These are phyloP conservation scores for Strix aluco DNA, from an alignment of 2,113 vertebrate species.

Conservation along the genomic window DNA sequence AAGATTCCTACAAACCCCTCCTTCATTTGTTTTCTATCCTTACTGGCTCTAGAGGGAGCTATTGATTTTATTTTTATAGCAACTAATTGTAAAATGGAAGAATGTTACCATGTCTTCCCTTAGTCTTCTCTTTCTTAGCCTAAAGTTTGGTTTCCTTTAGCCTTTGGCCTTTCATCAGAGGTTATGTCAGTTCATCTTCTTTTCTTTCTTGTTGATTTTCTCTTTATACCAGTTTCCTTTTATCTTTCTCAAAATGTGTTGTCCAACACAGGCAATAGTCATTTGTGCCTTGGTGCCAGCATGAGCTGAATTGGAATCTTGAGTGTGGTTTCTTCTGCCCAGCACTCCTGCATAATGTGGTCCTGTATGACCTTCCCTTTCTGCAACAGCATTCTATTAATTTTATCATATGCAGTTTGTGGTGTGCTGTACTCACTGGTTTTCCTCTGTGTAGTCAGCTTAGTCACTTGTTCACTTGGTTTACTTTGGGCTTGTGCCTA, in stretches of 20 bases:
- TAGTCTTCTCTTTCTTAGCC: not conserved
- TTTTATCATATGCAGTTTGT: not conserved
- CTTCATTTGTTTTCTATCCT: not conserved
- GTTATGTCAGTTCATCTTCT: not conserved
- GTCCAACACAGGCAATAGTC: not conserved
- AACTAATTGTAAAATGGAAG: not conserved
- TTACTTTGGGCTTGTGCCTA: not conserved
- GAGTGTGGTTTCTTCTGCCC: not conserved
- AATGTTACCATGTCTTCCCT: not conserved
- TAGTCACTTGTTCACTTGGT: not conserved
- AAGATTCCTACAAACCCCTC: not conserved
- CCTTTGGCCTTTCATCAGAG: not conserved
- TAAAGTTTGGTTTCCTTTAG: not conserved
- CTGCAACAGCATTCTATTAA: not conserved
- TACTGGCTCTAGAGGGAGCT: not conserved
- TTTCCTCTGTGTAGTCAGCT: not conserved
- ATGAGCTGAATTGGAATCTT: not conserved
- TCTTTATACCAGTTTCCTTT: not conserved
- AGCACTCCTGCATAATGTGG: fast-evolving
- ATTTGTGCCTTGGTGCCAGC: not conserved
- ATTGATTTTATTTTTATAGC: not conserved
- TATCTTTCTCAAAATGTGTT: not conserved
- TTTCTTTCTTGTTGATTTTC: not conserved
- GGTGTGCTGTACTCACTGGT: not conserved
- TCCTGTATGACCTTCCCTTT: not conserved